Percentiles rank a stretch among this genome's conserved stretches.
Conservation (phyloP, 2,113 vertebrate species). For the Solea senegalensis region DNA sequence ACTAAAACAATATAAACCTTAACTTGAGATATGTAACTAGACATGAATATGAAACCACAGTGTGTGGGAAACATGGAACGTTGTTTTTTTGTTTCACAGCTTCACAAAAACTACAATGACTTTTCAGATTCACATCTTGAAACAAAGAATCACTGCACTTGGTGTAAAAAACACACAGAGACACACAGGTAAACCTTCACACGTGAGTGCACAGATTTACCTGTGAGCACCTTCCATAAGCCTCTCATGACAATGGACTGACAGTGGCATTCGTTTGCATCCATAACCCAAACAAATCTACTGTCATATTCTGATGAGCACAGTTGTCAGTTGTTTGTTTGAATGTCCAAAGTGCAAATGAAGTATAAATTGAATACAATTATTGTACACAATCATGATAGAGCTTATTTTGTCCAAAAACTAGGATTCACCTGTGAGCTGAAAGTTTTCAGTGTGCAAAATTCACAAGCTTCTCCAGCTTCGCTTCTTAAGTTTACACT, state of each 20-base stretch:
- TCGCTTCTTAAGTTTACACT: too few species aligned
- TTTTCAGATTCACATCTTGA: slow-evolving; percentile 18
- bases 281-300: not conserved
- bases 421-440: not conserved
- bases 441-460: slow-evolving; percentile 44
- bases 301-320: too few species aligned
- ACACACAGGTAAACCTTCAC: too few species aligned
- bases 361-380: too few species aligned
- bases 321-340: too few species aligned
- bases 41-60: slow-evolving; percentile 17
- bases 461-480: not conserved
- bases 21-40: not conserved
- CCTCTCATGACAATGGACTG: slow-evolving; percentile 29
- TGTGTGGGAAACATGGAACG: not conserved
- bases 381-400: slow-evolving; percentile 6
- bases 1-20: slow-evolving; percentile 12
- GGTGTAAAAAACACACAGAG: slow-evolving; percentile 9
- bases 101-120: slow-evolving; percentile 33
- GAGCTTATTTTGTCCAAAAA: slow-evolving; percentile 6
- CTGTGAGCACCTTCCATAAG: slow-evolving; percentile 31
- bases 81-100: slow-evolving; percentile 22
- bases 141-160: slow-evolving; percentile 6
- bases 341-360: too few species aligned
- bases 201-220: too few species aligned
- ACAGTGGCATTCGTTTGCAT: slow-evolving; percentile 18